Percentiles rank a stretch among this genome's conserved stretches.
Conservation (phyloP, 1,140 invertebrate species). For the Apolygus lucorum region DNA sequence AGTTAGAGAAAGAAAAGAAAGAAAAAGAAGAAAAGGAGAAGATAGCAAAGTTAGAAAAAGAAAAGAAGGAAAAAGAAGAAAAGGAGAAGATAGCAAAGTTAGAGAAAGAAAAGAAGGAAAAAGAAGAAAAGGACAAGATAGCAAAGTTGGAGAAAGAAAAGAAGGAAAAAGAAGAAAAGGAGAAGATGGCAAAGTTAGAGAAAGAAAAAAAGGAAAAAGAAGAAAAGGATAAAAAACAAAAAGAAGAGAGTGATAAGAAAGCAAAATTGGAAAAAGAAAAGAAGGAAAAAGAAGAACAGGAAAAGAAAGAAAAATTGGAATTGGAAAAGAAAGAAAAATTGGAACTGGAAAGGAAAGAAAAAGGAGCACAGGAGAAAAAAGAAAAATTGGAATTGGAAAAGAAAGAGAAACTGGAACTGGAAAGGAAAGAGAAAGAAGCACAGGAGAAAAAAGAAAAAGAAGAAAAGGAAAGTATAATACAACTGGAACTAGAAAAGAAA, state of each 20-base stretch:
- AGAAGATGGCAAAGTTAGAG: too few species aligned
- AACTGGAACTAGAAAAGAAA: slow-evolving; percentile 18
- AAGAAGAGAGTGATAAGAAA: too few species aligned
- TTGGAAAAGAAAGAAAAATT: background rate
- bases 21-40: too few species aligned
- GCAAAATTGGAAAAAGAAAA: background rate
- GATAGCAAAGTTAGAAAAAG: too few species aligned
- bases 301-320: slow-evolving; percentile 5
- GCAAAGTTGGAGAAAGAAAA: too few species aligned
- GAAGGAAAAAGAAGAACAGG: background rate
- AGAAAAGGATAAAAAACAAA: background rate
- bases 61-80: too few species aligned
- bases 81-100: too few species aligned
- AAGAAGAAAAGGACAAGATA: too few species aligned
- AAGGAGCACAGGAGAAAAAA: background rate
- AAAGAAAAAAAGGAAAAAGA: background rate
- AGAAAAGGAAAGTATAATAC: background rate
- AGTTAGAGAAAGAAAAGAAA: slow-evolving; percentile 30
- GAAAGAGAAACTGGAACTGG: slow-evolving; percentile 6
- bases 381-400: slow-evolving; percentile 12
- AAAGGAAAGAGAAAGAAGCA: slow-evolving; percentile 17
- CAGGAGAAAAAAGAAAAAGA: slow-evolving; percentile 21
- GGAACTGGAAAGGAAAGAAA: background rate
- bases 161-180: too few species aligned
- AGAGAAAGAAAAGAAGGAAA: too few species aligned